phyloP scores from a whole-genome alignment of 1,140 invertebrate species.

The Mizuhopecten yessoensis region DNA sequence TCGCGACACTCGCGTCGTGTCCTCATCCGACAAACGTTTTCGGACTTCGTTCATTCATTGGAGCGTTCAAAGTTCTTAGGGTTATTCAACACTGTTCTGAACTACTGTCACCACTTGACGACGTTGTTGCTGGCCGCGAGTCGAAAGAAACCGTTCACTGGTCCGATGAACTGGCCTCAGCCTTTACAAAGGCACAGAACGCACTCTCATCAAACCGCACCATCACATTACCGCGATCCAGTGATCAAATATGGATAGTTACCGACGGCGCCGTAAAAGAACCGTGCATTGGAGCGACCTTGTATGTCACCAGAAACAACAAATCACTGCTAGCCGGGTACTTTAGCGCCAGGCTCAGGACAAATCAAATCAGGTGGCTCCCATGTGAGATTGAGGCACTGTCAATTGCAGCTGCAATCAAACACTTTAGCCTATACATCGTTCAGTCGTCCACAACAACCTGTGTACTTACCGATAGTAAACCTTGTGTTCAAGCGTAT shows the following conservation, averaged over 20 bases:
- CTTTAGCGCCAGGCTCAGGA: conserved; percentile 62
- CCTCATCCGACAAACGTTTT: conserved; percentile 35
- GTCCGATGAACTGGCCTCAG: no score
- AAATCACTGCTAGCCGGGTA: conserved; percentile 56
- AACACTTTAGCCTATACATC: conserved; percentile 64
- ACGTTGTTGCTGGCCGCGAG: conserved; percentile 30
- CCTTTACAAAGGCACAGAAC: no score
- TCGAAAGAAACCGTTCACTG: background rate
- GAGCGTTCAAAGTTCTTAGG: conserved; percentile 54
- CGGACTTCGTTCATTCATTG: conserved; percentile 59
- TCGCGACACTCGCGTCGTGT: conserved; percentile 43
- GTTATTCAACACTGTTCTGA: conserved; percentile 48
- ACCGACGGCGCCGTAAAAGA: no score
- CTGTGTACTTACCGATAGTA: conserved; percentile 53
- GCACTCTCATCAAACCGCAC: no score
- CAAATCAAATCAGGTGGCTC: conserved; percentile 58
- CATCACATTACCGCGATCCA: no score
- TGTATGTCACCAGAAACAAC: background rate
- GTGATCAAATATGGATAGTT: no score
- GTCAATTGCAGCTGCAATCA: conserved; percentile 55
- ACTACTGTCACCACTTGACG: conserved; percentile 33
- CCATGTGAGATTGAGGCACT: conserved; percentile 66
- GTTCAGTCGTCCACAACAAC: conserved; percentile 4
- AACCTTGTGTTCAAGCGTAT: conserved; percentile 50
- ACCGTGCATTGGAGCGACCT: background rate